Percentiles rank a stretch among this genome's conserved stretches.
These are phyloP conservation scores for Agrochola litura DNA, from an alignment of 2,888 invertebrate species.

Conservation along the genomic window DNA sequence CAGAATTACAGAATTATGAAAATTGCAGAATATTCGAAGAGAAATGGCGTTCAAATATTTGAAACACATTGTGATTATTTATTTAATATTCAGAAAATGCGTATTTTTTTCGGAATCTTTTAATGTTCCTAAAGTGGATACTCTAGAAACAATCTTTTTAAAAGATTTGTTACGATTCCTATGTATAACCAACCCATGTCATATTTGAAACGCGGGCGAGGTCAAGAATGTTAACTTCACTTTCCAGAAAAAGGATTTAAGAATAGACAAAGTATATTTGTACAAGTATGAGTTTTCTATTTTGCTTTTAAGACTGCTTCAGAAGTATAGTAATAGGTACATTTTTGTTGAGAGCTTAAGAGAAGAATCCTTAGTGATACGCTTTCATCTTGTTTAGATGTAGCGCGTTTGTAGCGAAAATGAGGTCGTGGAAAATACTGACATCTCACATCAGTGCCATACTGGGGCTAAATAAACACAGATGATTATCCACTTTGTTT, in stretches of 20 bases:
- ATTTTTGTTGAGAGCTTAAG: background rate
- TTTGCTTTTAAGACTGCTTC: slow-evolving; percentile 19
- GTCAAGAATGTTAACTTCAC: slow-evolving; percentile 16
- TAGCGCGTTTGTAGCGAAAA: slow-evolving; percentile 31
- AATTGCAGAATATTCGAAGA: background rate
- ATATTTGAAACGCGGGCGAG: background rate
- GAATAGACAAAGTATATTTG: slow-evolving; percentile 5
- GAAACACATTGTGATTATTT: background rate
- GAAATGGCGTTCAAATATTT: background rate
- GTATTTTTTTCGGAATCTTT: no score
- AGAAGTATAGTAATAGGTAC: background rate
- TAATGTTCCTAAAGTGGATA: background rate
- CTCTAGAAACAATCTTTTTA: background rate
- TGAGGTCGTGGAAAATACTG: slow-evolving; percentile 15
- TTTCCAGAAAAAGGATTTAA: slow-evolving; percentile 8
- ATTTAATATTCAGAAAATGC: background rate
- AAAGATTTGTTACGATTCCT: background rate
- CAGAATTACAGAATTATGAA: background rate
- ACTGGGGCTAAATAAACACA: slow-evolving; percentile 17
- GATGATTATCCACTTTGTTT: slow-evolving; percentile 30
- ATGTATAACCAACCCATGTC: background rate
- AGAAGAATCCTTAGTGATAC: slow-evolving; percentile 5
- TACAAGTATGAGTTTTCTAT: slow-evolving; percentile 2
- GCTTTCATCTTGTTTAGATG: slow-evolving; percentile 37
- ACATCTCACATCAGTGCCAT: slow-evolving; percentile 8